Evolutionary conservation across 2,797 vertebrate species (phyloP), one percentile per base, ranked within the genome.

Genomic region (Lagodon rhomboides): DNA sequence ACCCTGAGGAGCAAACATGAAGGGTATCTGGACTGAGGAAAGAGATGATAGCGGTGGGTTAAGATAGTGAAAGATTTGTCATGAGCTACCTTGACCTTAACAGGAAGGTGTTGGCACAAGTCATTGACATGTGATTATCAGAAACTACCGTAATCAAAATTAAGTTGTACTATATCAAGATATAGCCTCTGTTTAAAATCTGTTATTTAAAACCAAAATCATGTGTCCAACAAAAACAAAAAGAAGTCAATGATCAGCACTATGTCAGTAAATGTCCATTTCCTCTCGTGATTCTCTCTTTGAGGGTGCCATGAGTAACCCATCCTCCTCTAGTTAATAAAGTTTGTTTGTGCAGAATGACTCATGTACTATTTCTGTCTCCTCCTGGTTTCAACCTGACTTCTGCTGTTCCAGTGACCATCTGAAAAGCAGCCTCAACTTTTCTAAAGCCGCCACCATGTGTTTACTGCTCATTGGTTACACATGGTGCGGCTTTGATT

Each of bases 391-490:
- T 89, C 51, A 85, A 66, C 80, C 83, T 83, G 60, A 68, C 71
- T 86, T 82, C 71, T 84, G 66, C 79, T 71, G 55, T 77, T 87
- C 70, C 73, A 91, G 55, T 85, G 80, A 83, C 69, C 84, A 81
- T 83, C 85, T 80, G 73, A 87, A 86, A 87, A 78, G 79, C 76
- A 85, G 72, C 76, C 68, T 82, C 74, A 80, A 82, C 80, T 84
- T 84, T 87, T 91, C 76, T 70, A 77, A 87, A 91, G 80, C 69
- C 49, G 38, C 77, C 75, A 59, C 80, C 74, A 85, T 84, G 63
- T 93, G 91, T 92, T 91, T 88, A 91, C 78, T 43, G 75, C 49
- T 75, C 78, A 84, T 89, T 54, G 64, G 75, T 86, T 85, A 81
- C 86, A 91, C 77, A 88, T 89, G 88, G 59, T 53, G 54, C 5